Conservation (phyloP, 2,797 vertebrate genomes). For the Triplophysa yarkandensis region DNA sequence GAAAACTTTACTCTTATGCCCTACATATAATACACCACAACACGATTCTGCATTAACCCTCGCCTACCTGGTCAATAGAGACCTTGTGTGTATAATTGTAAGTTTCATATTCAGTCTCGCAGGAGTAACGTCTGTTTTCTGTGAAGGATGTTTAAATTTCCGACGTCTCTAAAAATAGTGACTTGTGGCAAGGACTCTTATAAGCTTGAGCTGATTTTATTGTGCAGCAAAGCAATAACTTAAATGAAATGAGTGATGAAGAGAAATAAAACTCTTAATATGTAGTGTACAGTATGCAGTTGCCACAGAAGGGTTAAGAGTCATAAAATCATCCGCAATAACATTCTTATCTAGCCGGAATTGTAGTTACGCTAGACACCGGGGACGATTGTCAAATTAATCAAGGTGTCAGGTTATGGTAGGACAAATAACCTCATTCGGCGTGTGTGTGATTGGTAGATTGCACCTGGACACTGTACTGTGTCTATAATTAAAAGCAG, state of each 20-base stretch:
- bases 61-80: too few relatives aligned
- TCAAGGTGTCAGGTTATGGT: conserved; percentile 70
- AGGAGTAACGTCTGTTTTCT: too few relatives aligned
- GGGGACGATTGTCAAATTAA: conserved; percentile 76
- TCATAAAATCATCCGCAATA: conserved; percentile 71
- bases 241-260: conserved; percentile 1
- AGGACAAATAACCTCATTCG: conserved; percentile 77
- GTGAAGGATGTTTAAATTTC: too few relatives aligned
- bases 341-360: conserved; percentile 69
- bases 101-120: too few relatives aligned
- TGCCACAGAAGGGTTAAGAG: conserved; percentile 60
- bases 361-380: conserved; percentile 67
- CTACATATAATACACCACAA: too few relatives aligned
- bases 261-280: conserved; percentile 44
- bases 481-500: conserved; percentile 79
- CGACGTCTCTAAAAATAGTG: too few relatives aligned
- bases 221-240: too few relatives aligned
- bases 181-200: too few relatives aligned
- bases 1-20: too few relatives aligned
- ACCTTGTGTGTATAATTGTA: too few relatives aligned
- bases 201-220: too few relatives aligned
- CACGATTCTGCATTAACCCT: too few relatives aligned
- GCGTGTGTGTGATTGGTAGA: conserved; percentile 67
- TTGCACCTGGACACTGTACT: conserved; percentile 64
- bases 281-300: conserved; percentile 42